phyloP scores from a whole-genome alignment of 2,888 invertebrate genomes.

The Thymelicus lineola region DNA sequence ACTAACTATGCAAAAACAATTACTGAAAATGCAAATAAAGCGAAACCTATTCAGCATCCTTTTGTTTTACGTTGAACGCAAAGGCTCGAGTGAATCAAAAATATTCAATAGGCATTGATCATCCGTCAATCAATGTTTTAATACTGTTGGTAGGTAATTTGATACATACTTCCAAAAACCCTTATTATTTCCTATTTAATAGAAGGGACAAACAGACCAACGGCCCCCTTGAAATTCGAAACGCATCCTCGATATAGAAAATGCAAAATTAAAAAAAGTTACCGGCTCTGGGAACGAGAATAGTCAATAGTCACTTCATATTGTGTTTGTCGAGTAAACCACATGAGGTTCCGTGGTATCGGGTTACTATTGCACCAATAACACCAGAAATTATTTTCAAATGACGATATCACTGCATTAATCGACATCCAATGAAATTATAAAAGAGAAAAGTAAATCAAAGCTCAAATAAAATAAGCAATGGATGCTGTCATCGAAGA shows the following conservation, averaged over 20 bases:
- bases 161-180: slow-evolving; percentile 58
- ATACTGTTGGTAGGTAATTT: slow-evolving; percentile 58
- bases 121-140: slow-evolving; percentile 65
- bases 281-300: slow-evolving; percentile 72
- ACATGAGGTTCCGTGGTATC: slow-evolving; percentile 77
- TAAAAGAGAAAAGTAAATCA: background rate
- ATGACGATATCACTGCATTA: slow-evolving; percentile 7
- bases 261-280: slow-evolving; percentile 75
- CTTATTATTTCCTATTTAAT: slow-evolving; percentile 71
- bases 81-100: slow-evolving; percentile 28
- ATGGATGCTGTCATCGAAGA: slow-evolving; percentile 48
- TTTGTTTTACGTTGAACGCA: slow-evolving; percentile 26
- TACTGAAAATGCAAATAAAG: slow-evolving; percentile 16
- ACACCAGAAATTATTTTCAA: slow-evolving; percentile 41
- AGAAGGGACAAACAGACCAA: slow-evolving; percentile 47
- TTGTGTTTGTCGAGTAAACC: slow-evolving; percentile 81
- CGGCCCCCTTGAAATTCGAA: slow-evolving; percentile 73
- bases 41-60: slow-evolving; percentile 13
- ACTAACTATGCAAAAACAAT: background rate
- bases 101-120: slow-evolving; percentile 49
- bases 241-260: slow-evolving; percentile 72
- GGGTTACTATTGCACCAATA: slow-evolving; percentile 60
- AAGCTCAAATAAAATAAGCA: slow-evolving; percentile 43
- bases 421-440: slow-evolving; percentile 49
- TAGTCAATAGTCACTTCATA: slow-evolving; percentile 84